Conservation (phyloP, 1,140 invertebrate genomes). For the Ephestia elutella region DNA sequence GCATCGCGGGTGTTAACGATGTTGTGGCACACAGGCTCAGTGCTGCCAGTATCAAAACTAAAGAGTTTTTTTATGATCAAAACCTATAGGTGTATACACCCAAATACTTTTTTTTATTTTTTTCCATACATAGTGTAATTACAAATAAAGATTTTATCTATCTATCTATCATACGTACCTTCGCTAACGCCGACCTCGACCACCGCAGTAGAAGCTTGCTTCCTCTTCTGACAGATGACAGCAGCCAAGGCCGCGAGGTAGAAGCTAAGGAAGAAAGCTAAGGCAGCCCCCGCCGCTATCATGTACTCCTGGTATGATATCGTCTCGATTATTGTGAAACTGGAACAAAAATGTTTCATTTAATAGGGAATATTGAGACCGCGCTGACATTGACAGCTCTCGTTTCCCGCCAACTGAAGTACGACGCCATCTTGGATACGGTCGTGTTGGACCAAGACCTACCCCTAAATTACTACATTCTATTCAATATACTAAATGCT, state of each 20-base stretch:
- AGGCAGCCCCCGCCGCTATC: slow-evolving; percentile 41
- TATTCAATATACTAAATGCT: too few species aligned
- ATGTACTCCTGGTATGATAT: slow-evolving; percentile 61
- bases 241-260: slow-evolving; percentile 43
- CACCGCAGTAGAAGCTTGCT: background rate
- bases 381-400: slow-evolving; percentile 69
- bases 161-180: slow-evolving; percentile 6
- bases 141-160: too few species aligned
- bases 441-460: slow-evolving; percentile 35
- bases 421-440: slow-evolving; percentile 37
- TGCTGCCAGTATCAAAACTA: too few species aligned
- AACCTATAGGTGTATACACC: too few species aligned
- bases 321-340: slow-evolving; percentile 55
- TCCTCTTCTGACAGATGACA: slow-evolving; percentile 32
- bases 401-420: slow-evolving; percentile 38
- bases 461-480: too few species aligned
- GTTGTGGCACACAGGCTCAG: slow-evolving; percentile 20
- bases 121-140: too few species aligned
- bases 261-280: slow-evolving; percentile 51
- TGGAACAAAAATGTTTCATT: slow-evolving; percentile 32
- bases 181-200: slow-evolving; percentile 13
- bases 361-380: too few species aligned
- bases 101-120: too few species aligned
- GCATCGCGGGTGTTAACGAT: slow-evolving; percentile 24
- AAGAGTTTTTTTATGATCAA: too few species aligned